Evolutionary conservation across 2,113 vertebrate genomes (phyloP), one percentile per base, ranked within the genome.

Genomic region (Amphilophus citrinellus): DNA sequence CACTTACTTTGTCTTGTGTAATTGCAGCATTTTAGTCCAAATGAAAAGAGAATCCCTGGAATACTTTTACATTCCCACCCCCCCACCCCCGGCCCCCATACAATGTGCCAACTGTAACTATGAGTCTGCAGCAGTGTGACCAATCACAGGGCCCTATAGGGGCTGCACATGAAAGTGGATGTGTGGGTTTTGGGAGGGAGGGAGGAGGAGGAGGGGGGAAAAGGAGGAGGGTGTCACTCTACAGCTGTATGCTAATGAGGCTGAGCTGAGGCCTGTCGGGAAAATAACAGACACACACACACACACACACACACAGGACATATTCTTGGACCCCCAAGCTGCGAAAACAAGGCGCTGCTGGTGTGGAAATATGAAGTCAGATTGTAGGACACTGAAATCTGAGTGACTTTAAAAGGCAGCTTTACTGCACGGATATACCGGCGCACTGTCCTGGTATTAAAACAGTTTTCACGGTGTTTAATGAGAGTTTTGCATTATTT

Each of bases 161-260:
- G 44, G 88, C 86, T 66, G 76, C 15, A 84, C 83, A 92, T 89
- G 83, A 91, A 86, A 88, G 90, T 88, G 87, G 66, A 80, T 88
- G 81, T 89, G 84, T 84, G 78, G 81, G 22, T 80, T 62, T 57
- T 77, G 17, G 10, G 56, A 24, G 7, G 56, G 35, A 9, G 58
- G 35, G 77, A 76, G 66, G 81, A 32, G 57, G 91, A 80, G 61
- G 89, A 24, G 24, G 24, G 24, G 24, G 24, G 24, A 24, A 24
- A 24, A 76, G 66, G 81, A 32, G 57, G 91, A 80, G 61, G 89
- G 84, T 89, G 89, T 88, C 66, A 82, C 61, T 73, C 77, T 93
- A 94, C 97, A 98, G 97, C 97, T 98, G 97, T 98, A 98, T 97
- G 97, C 93, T 97, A 98, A 98, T 98, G 85, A 94, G 93, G 78